Evolutionary conservation across 2,888 invertebrate genomes (phyloP).

Genomic region (Pelosia muscerda): DNA sequence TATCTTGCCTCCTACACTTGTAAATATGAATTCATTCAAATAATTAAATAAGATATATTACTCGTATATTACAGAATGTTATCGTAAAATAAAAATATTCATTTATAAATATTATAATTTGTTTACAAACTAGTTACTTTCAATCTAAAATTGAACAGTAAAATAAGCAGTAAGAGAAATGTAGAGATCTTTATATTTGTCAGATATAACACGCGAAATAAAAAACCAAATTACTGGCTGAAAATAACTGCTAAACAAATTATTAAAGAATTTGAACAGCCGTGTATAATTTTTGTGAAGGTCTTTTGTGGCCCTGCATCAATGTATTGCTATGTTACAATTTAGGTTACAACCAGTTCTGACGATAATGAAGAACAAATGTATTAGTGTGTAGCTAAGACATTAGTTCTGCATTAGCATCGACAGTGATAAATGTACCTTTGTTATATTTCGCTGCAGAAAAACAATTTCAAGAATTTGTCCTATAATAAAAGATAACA

Average conservation of each 20-base stretch:
- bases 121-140: constrained; percentile 65
- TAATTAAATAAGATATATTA: constrained; percentile 79
- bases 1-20: constrained; percentile 65
- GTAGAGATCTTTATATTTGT: constrained; percentile 64
- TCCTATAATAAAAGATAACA: constrained; percentile 53
- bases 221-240: constrained; percentile 52
- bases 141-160: constrained; percentile 58
- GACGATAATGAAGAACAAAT: too few species aligned
- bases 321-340: constrained; percentile 17
- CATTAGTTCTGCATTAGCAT: constrained; percentile 18
- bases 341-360: neutral
- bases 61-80: constrained; percentile 75
- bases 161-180: constrained; percentile 57
- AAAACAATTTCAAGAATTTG: constrained; percentile 38
- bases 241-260: constrained; percentile 22
- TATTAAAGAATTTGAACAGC: constrained; percentile 24
- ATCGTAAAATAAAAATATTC: constrained; percentile 73
- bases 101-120: constrained; percentile 74
- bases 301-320: constrained; percentile 3
- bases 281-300: constrained; percentile 4
- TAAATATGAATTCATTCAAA: constrained; percentile 76
- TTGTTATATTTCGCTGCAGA: constrained; percentile 43
- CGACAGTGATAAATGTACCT: constrained; percentile 23
- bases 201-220: constrained; percentile 48
- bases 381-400: constrained; percentile 11